A percentile compares a stretch with the other conserved stretches of the same genome.
These are phyloP conservation scores for Drosophila equinoxialis DNA, from an alignment of 1,140 invertebrate species.

Conservation along the genomic window DNA sequence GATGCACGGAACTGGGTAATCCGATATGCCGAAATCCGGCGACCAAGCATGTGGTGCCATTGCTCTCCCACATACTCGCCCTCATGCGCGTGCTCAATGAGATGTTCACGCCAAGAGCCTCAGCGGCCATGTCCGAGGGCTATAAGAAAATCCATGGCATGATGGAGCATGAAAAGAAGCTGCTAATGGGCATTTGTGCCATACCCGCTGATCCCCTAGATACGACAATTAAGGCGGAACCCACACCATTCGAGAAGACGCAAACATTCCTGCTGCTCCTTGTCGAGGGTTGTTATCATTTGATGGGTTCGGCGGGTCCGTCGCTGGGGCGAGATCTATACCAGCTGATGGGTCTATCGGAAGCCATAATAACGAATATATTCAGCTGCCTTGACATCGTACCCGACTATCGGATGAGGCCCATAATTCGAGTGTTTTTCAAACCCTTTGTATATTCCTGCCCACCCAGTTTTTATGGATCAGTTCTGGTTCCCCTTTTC, in stretches of 20 bases:
- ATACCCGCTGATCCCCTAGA: constrained; percentile 83
- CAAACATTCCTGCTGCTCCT: constrained; percentile 89
- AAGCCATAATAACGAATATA: constrained; percentile 87
- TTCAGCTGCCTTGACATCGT: constrained; percentile 89
- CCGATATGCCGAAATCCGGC: constrained; percentile 93
- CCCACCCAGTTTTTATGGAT: constrained; percentile 89
- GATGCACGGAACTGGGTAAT: constrained; percentile 89
- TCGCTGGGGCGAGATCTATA: constrained; percentile 93
- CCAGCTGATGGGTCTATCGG: constrained; percentile 86
- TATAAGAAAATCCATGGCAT: constrained; percentile 88
- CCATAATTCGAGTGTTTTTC: constrained; percentile 92
- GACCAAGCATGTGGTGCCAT: constrained; percentile 90
- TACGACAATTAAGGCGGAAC: constrained; percentile 83
- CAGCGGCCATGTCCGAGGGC: constrained; percentile 86
- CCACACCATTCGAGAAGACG: constrained; percentile 89
- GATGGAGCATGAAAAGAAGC: constrained; percentile 88
- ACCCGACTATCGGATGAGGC: constrained; percentile 93
- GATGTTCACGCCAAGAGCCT: constrained; percentile 88
- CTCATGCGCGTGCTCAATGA: constrained; percentile 91
- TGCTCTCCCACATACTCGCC: constrained; percentile 90
- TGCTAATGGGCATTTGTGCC: constrained; percentile 86
- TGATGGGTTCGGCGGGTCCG: constrained; percentile 90
- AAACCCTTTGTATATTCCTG: constrained; percentile 94
- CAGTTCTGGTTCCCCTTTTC: constrained; percentile 90
- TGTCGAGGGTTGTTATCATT: constrained; percentile 90